These are phyloP conservation scores for Erpornis zantholeuca DNA, from an alignment of 2,113 vertebrate species.

Conservation along the genomic window DNA sequence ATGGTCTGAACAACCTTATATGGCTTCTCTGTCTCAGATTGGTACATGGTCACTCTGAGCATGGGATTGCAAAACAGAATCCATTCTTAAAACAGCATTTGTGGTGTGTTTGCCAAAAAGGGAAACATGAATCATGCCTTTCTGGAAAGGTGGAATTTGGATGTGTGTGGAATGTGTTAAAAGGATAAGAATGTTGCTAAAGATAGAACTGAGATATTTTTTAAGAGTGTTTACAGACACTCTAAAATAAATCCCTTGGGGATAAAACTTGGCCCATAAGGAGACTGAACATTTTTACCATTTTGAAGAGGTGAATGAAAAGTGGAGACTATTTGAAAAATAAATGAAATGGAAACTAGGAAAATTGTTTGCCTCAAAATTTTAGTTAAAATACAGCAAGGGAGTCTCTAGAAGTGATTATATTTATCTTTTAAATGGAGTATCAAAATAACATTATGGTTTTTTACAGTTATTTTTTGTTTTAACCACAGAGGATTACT, in stretches of 20 bases:
- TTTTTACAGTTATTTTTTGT: neutral
- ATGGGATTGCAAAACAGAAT: neutral
- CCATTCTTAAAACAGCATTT: slow-evolving; percentile 33
- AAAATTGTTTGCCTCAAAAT: neutral
- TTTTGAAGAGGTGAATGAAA: neutral
- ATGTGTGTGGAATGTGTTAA: neutral
- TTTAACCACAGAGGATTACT: neutral
- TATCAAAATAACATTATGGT: neutral
- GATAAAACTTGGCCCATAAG: neutral
- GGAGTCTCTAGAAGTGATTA: neutral
- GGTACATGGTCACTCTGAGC: neutral
- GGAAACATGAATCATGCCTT: slow-evolving; percentile 7
- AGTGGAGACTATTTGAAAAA: neutral
- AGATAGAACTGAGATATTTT: neutral
- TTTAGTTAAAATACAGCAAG: neutral
- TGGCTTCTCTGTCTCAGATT: neutral
- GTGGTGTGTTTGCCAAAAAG: neutral
- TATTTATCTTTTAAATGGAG: neutral
- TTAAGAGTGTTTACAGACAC: neutral
- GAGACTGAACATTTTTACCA: neutral
- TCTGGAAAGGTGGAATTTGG: slow-evolving; percentile 26
- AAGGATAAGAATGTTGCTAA: slow-evolving; percentile 23
- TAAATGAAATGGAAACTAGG: neutral
- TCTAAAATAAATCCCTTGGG: neutral
- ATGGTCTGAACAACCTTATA: neutral